Percentiles rank a stretch among this genome's conserved stretches.
Evolutionary conservation across 2,797 vertebrate species (phyloP).

Genomic region (Otolemur crassicaudatus): DNA sequence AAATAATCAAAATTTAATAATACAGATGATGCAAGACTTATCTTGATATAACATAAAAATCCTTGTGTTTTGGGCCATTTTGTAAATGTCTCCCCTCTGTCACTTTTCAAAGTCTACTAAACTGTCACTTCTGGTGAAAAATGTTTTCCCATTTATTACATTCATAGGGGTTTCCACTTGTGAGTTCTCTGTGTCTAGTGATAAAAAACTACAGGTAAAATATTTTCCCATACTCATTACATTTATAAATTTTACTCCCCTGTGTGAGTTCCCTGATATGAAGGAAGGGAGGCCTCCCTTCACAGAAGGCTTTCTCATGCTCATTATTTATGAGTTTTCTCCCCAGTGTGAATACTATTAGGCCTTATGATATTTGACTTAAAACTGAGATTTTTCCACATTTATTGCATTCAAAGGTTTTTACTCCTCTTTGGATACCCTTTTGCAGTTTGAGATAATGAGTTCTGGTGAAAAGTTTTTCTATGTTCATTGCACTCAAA

Average conservation of each 20-base stretch:
- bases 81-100: no score
- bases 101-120: no score
- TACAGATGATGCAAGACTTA: no score
- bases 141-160: not conserved
- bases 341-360: not conserved
- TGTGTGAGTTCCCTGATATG: not conserved
- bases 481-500: not conserved
- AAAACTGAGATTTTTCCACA: no score
- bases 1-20: no score
- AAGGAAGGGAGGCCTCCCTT: not conserved
- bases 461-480: not conserved
- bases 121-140: no score
- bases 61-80: no score
- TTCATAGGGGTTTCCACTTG: not conserved
- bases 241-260: not conserved
- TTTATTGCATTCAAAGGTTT: no score
- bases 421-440: no score
- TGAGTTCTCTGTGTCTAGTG: not conserved
- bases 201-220: not conserved
- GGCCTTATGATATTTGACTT: no score
- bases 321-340: not conserved
- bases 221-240: not conserved
- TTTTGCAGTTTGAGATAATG: no score
- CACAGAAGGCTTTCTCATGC: not conserved
- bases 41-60: no score